Percentiles rank a stretch among this genome's conserved stretches.
Conservation (phyloP, 2,113 vertebrate genomes). For the Stictonetta naevosa region DNA sequence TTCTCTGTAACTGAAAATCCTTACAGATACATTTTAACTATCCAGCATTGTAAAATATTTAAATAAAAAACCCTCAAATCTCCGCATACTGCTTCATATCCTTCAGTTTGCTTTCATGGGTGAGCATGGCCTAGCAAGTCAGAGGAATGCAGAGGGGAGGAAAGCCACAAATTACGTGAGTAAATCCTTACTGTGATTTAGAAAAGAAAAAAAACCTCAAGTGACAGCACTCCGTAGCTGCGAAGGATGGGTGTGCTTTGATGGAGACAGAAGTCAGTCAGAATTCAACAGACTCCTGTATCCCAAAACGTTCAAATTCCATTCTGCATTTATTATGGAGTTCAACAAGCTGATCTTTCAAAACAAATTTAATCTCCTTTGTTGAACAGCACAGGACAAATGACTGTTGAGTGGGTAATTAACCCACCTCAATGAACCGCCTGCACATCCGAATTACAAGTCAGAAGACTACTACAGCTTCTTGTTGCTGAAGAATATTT, state of each 20-base stretch:
- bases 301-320: not conserved
- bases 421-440: not conserved
- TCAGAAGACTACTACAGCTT: not conserved
- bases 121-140: not conserved
- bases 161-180: rapidly evolving
- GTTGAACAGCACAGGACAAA: not conserved
- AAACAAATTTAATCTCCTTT: not conserved
- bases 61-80: not conserved
- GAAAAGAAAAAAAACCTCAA: not conserved
- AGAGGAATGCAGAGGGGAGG: not conserved
- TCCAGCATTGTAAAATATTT: not conserved
- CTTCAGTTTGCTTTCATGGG: not conserved
- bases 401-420: not conserved
- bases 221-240: not conserved
- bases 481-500: not conserved
- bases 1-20: not conserved
- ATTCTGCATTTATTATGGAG: not conserved
- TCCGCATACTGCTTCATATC: not conserved
- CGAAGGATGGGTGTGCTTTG: not conserved
- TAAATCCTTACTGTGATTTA: not conserved
- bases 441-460: not conserved
- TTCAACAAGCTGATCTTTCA: not conserved
- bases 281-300: not conserved
- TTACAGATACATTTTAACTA: not conserved
- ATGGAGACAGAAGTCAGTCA: not conserved